Evolutionary conservation across 1,140 invertebrate species (phyloP).

Genomic region (Onthophagus taurus): DNA sequence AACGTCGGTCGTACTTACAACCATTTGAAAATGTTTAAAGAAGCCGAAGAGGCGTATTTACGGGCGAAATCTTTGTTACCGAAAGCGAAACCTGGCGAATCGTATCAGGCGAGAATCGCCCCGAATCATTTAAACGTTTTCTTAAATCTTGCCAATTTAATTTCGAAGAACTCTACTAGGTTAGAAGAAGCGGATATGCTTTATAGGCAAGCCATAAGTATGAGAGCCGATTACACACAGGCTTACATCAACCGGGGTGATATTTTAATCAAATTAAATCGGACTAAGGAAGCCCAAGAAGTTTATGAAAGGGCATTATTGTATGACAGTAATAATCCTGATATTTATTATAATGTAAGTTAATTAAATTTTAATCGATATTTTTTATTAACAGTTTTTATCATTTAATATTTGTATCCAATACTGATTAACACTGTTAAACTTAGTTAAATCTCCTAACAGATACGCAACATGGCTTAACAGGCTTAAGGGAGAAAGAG

Average conservation of each 20-base stretch:
- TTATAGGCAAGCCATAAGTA: constrained; percentile 90
- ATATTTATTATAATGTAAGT: constrained; percentile 94
- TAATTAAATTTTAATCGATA: too few species aligned
- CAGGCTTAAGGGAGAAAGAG: too few species aligned
- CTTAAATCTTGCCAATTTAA: constrained; percentile 89
- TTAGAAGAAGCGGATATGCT: constrained; percentile 89
- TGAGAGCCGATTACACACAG: constrained; percentile 94
- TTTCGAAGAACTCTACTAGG: constrained; percentile 84
- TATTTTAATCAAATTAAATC: constrained; percentile 89
- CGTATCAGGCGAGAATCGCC: constrained; percentile 90
- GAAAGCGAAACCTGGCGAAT: constrained; percentile 83
- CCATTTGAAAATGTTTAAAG: constrained; percentile 80
- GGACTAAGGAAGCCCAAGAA: constrained; percentile 88
- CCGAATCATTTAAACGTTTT: constrained; percentile 95
- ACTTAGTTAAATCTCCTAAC: too few species aligned
- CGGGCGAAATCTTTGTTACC: constrained; percentile 83
- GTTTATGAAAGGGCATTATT: constrained; percentile 88
- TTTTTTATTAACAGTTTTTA: too few species aligned
- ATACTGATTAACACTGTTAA: too few species aligned
- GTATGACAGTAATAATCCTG: constrained; percentile 90
- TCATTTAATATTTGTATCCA: too few species aligned
- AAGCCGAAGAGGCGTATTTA: constrained; percentile 87
- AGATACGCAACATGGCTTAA: too few species aligned
- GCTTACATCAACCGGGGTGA: constrained; percentile 96
- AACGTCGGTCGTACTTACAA: constrained; percentile 94